These are phyloP conservation scores for Mechanitis messenoides DNA, from an alignment of 2,888 invertebrate genomes.

Conservation along the genomic window DNA sequence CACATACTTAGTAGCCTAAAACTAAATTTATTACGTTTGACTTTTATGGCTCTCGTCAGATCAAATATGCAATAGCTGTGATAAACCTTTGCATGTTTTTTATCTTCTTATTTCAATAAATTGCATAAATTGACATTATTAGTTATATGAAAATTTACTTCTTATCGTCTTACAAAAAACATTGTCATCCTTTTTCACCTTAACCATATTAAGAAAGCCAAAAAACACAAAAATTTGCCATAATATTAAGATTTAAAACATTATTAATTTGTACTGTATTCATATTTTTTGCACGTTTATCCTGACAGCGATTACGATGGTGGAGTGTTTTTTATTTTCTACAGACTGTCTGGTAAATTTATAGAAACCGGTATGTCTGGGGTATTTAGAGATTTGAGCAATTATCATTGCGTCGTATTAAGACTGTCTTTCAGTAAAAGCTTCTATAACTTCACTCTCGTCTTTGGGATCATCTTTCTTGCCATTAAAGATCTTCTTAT, in stretches of 20 bases:
- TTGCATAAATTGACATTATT: too few relatives aligned
- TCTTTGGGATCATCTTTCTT: conserved; percentile 13
- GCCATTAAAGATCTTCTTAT: not conserved
- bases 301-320: conserved; percentile 59
- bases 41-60: conserved; percentile 72
- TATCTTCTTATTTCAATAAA: too few relatives aligned
- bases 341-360: conserved; percentile 39
- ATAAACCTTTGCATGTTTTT: too few relatives aligned
- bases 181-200: too few relatives aligned
- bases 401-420: conserved; percentile 35
- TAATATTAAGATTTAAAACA: too few relatives aligned
- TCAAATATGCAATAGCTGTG: conserved; percentile 46
- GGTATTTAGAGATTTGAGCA: conserved; percentile 35
- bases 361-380: conserved; percentile 36
- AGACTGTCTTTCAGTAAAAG: conserved; percentile 26
- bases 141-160: too few relatives aligned
- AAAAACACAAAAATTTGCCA: too few relatives aligned
- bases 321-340: conserved; percentile 64
- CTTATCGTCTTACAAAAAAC: too few relatives aligned
- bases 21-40: conserved; percentile 75
- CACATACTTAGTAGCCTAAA: conserved; percentile 71
- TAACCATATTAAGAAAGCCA: too few relatives aligned
- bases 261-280: too few relatives aligned
- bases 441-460: conserved; percentile 22
- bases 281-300: conserved; percentile 56